Percentiles rank a stretch among this genome's conserved stretches.
These are phyloP conservation scores for Rhadina sibilatrix DNA, from an alignment of 2,113 vertebrate species.

Conservation along the genomic window DNA sequence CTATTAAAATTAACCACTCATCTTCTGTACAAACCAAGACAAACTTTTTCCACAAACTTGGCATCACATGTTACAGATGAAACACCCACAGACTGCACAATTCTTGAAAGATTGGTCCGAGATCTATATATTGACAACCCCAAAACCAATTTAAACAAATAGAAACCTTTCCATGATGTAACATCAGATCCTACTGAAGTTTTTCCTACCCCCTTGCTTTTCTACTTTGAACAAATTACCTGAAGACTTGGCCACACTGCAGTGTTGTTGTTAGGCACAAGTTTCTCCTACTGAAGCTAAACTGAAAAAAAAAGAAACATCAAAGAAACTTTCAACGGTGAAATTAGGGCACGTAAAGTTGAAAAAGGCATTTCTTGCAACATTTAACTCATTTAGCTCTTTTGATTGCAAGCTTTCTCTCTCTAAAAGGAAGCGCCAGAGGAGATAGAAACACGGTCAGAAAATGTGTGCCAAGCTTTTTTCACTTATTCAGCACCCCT, in stretches of 20 bases:
- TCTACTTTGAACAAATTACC: slow-evolving; percentile 36
- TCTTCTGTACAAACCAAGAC: not conserved
- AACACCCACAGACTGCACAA: not conserved
- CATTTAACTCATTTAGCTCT: slow-evolving; percentile 14
- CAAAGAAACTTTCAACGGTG: slow-evolving; percentile 42
- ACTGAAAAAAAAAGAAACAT: slow-evolving; percentile 19
- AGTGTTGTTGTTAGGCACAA: not conserved
- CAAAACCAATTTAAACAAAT: not conserved
- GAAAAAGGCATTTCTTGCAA: slow-evolving; percentile 35
- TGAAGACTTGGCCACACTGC: slow-evolving; percentile 7
- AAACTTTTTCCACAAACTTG: not conserved
- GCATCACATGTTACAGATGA: not conserved
- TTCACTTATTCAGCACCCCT: not conserved
- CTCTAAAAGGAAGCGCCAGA: slow-evolving; percentile 18
- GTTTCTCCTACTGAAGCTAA: slow-evolving; percentile 22
- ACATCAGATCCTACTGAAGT: not conserved
- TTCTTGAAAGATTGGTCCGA: not conserved
- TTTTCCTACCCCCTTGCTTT: not conserved
- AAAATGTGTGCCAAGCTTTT: not conserved
- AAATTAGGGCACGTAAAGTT: slow-evolving; percentile 15
- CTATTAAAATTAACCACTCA: not conserved
- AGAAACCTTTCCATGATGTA: not conserved
- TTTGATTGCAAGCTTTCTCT: slow-evolving; percentile 8
- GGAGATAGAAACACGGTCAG: not conserved
- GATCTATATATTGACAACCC: not conserved